Evolutionary conservation across 2,888 invertebrate species (phyloP), one percentile per base, ranked within the genome.

Genomic region (Aspidiotus rigidus): DNA sequence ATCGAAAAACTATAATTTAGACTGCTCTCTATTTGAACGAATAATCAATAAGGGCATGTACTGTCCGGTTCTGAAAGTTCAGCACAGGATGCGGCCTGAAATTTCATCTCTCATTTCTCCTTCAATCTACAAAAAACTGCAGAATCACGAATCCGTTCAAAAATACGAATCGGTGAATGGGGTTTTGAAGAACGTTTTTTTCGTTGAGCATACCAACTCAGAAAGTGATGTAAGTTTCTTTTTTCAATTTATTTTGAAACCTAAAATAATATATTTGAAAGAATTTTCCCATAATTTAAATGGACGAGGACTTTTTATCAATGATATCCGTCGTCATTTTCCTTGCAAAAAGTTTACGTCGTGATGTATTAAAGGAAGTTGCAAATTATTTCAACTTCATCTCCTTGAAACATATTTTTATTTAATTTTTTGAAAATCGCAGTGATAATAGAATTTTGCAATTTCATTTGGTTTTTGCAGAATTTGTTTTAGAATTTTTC

Each of bases 161-260:
- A 62, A 75, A 0, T 86, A 86, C 76, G 81, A 82, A 0, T 73
- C 80, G 57, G 80, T 91, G 0, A 77, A 76, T 2, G 88, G 88
- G 1, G 79, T 89, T 75, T 77, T 74, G 1, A 79, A 81, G 39
- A 85, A 84, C 76, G 72, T 93, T 69, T 90, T 81, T 77, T 91
- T 92, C 76, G 79, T 85, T 41, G 79, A 80, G 54, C 90, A 90
- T 76, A 76, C 79, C 1, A 74, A 81, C 6, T 77, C 76, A 44
- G 90, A 88, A 76, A 79, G 81, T 75, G 79, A 80, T 78, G 82
- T 83, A 73, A 74, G 76, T 74, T 13, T 13, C 39, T 28, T 57
- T 60, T 7, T 64, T 7, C 3, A n/a, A 53, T 63, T 41, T 55
- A 44, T 11, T n/a, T 69, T 3, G n/a, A 7, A 17, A 13, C 16